A percentile compares a stretch with the other conserved stretches of the same genome.
These are phyloP conservation scores for Cherax destructor DNA, from an alignment of 1,140 invertebrate species.

Conservation along the genomic window DNA sequence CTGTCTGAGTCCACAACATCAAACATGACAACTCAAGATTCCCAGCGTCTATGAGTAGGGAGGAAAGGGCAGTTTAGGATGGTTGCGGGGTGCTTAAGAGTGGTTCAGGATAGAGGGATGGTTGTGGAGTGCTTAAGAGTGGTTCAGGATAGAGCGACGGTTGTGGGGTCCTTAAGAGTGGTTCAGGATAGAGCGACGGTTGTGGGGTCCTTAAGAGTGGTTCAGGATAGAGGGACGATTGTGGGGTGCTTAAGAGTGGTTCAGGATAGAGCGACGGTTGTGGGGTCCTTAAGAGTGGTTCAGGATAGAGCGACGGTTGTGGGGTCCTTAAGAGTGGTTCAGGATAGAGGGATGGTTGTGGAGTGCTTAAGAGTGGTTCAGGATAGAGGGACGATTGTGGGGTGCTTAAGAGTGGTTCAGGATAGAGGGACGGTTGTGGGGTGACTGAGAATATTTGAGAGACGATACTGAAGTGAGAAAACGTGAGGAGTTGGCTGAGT, in stretches of 20 bases:
- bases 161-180: not conserved
- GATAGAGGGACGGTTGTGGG: not conserved
- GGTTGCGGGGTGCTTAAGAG: not conserved
- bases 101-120: not conserved
- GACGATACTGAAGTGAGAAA: no score
- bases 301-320: no score
- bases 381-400: not conserved
- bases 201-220: not conserved
- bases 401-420: not conserved
- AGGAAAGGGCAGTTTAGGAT: not conserved
- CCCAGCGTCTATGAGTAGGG: slow-evolving; percentile 14
- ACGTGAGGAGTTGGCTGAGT: no score
- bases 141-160: no score
- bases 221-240: not conserved
- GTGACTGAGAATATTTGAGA: not conserved
- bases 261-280: no score
- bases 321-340: not conserved
- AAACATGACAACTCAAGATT: slow-evolving; percentile 49
- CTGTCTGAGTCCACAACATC: slow-evolving; percentile 36
- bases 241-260: not conserved
- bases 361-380: not conserved
- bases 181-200: no score
- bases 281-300: not conserved
- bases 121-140: not conserved
- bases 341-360: no score